Percentiles rank a stretch among this genome's conserved stretches.
Evolutionary conservation across 2,797 vertebrate genomes (phyloP).

Genomic region (Sphenodon punctatus): DNA sequence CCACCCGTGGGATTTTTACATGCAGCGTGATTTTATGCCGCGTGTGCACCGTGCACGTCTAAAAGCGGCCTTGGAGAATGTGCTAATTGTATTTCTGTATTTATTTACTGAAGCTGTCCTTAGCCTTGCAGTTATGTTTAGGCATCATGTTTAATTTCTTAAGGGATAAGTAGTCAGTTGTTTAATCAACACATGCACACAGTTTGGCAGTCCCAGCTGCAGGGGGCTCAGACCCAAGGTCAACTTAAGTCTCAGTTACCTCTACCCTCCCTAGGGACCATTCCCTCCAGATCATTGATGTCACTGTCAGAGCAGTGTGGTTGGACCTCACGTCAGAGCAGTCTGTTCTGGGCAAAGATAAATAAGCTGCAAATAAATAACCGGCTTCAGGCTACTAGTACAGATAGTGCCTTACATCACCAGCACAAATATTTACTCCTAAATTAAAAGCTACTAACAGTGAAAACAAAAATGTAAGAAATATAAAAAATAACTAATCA

Average conservation of each 20-base stretch:
- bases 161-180: neutral
- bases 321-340: neutral
- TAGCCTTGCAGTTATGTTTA: neutral
- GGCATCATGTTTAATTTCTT: neutral
- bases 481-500: neutral
- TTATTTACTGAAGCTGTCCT: neutral
- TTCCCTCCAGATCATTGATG: neutral
- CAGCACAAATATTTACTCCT: conserved; percentile 7
- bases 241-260: neutral
- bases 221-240: neutral
- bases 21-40: no score
- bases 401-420: neutral
- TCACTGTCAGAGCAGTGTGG: neutral
- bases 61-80: neutral
- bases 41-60: no score
- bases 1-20: no score
- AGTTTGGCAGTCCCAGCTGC: neutral
- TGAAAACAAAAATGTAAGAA: conserved; percentile 18
- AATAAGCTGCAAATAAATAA: conserved; percentile 15
- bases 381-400: neutral
- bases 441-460: conserved; percentile 21
- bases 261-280: neutral
- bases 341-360: neutral
- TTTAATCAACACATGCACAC: accelerated
- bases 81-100: neutral